phyloP scores from a whole-genome alignment of 1,140 invertebrate species.

The Ips typographus region DNA sequence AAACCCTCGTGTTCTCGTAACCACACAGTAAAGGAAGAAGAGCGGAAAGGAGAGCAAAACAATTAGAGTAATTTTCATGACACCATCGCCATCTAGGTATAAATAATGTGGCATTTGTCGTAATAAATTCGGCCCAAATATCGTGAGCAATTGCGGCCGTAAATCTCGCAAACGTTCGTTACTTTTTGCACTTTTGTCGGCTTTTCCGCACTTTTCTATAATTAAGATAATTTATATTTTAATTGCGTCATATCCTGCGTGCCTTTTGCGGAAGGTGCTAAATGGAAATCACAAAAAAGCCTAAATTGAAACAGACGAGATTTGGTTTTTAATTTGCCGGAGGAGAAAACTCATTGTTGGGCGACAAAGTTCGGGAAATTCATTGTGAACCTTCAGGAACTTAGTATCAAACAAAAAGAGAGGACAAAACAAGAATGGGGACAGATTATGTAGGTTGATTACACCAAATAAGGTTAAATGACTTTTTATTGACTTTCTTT shows the following conservation, averaged over 20 bases:
- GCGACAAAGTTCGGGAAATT: too few relatives aligned
- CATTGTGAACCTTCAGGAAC: too few relatives aligned
- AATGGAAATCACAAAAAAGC: too few relatives aligned
- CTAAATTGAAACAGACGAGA: too few relatives aligned
- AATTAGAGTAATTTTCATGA: slow-evolving; percentile 31
- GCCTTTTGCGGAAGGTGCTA: too few relatives aligned
- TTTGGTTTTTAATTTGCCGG: too few relatives aligned
- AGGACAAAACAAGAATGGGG: too few relatives aligned
- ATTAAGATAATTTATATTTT: background rate
- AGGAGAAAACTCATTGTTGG: too few relatives aligned
- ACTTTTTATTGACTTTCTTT: too few relatives aligned
- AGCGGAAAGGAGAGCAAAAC: slow-evolving; percentile 21
- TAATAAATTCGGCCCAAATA: slow-evolving; percentile 21
- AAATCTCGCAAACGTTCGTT: background rate
- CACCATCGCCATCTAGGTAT: slow-evolving; percentile 24
- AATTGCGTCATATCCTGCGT: background rate
- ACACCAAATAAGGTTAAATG: too few relatives aligned
- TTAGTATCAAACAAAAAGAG: too few relatives aligned
- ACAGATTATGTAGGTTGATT: too few relatives aligned
- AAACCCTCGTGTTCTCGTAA: slow-evolving; percentile 1
- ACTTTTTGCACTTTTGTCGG: background rate
- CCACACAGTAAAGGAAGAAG: slow-evolving; percentile 2
- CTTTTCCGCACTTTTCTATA: background rate
- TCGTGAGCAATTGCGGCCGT: background rate
- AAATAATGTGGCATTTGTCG: slow-evolving; percentile 29